Evolutionary conservation across 2,113 vertebrate genomes (phyloP).

Genomic region (Cercocebus atys): DNA sequence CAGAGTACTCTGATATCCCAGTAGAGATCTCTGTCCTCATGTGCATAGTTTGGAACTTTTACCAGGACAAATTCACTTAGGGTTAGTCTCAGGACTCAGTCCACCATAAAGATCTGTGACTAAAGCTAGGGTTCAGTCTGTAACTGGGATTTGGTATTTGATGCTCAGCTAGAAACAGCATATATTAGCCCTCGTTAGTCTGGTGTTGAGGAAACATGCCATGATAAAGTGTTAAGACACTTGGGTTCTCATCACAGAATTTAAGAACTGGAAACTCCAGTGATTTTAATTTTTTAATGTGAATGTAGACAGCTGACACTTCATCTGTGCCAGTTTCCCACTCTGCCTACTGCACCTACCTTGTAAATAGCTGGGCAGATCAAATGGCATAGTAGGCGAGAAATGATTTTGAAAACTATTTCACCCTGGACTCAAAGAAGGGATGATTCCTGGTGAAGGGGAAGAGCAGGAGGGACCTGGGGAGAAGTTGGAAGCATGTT

Average conservation of each 20-base stretch:
- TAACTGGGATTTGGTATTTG: not conserved
- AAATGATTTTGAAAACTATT: not conserved
- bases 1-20: not conserved
- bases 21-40: not conserved
- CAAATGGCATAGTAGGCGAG: not conserved
- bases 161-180: not conserved
- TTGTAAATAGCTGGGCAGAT: not conserved
- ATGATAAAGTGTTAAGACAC: not conserved
- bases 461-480: fast-evolving
- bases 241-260: not conserved
- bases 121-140: not conserved
- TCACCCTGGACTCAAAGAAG: not conserved
- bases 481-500: not conserved
- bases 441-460: not conserved
- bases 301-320: not conserved
- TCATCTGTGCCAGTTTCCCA: not conserved
- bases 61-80: not conserved
- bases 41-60: not conserved
- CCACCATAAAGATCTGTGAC: not conserved
- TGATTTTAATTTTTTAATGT: not conserved
- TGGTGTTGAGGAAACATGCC: not conserved
- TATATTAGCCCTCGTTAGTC: not conserved
- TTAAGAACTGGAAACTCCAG: not conserved
- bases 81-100: not conserved
- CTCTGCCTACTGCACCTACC: not conserved